Conservation (phyloP, 2,113 vertebrate species). For the Ailuropoda melanoleuca region DNA sequence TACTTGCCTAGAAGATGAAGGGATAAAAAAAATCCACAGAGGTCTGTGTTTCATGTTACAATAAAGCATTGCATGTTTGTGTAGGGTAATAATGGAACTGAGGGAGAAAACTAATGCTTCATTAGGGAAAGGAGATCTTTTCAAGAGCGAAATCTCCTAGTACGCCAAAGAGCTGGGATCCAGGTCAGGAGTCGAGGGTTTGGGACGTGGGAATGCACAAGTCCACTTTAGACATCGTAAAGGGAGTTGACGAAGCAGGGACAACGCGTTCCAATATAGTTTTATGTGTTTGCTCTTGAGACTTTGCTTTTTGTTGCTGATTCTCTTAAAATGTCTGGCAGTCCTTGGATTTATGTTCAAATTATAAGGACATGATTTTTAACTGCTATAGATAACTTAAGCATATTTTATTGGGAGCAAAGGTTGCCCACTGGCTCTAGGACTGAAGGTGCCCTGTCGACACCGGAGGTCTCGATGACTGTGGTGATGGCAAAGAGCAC, state of each 20-base stretch:
- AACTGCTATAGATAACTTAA: not conserved
- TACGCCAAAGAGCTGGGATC: not conserved
- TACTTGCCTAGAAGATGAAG: not conserved
- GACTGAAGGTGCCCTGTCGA: rapidly evolving
- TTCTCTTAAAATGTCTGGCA: not conserved
- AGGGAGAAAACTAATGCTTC: not conserved
- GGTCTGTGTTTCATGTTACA: not conserved
- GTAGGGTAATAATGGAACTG: not conserved
- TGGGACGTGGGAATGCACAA: not conserved
- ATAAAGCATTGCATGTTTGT: not conserved
- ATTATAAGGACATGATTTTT: not conserved
- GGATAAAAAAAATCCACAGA: not conserved
- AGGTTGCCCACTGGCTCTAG: not conserved
- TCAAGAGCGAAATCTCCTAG: not conserved
- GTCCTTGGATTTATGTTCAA: not conserved
- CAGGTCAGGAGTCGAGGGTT: not conserved
- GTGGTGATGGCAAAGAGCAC: not conserved
- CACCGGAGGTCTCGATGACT: not conserved
- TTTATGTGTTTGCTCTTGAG: not conserved
- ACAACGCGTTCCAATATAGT: not conserved
- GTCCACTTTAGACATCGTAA: not conserved
- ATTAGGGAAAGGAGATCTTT: not conserved
- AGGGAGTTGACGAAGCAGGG: not conserved
- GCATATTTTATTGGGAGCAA: not conserved
- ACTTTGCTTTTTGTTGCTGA: not conserved